phyloP scores from a whole-genome alignment of 2,113 vertebrate species.

The Thymallus thymallus region DNA sequence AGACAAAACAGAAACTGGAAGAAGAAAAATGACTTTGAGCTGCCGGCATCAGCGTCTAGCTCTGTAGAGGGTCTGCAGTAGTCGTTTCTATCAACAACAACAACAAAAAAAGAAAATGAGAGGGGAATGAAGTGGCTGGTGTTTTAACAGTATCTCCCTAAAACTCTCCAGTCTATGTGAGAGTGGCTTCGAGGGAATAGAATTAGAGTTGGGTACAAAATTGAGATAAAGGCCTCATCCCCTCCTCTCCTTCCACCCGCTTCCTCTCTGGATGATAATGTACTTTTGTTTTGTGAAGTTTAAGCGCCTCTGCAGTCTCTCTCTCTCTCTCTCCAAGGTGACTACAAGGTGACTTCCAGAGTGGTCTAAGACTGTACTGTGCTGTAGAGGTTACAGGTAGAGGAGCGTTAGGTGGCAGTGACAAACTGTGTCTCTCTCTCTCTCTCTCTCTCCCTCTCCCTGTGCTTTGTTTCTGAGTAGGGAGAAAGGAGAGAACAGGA shows the following conservation, averaged over 20 bases:
- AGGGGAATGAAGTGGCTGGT: conserved; percentile 42
- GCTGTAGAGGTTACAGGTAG: conserved; percentile 37
- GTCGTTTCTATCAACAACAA: too few relatives aligned
- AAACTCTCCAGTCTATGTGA: conserved; percentile 40
- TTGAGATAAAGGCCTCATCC: conserved; percentile 27
- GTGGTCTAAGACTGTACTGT: conserved; percentile 39
- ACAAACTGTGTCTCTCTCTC: background rate
- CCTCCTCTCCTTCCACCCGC: conserved; percentile 16
- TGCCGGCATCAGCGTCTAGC: background rate
- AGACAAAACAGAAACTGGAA: conserved; percentile 2
- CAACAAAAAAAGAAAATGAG: background rate
- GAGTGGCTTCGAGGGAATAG: conserved; percentile 28
- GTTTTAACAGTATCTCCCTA: conserved; percentile 38
- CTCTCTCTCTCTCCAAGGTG: background rate
- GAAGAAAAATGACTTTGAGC: background rate
- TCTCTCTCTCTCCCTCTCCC: conserved; percentile 7
- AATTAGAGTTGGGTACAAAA: conserved; percentile 34
- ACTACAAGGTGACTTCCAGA: conserved; percentile 56
- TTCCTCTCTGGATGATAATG: conserved; percentile 40
- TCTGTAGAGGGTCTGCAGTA: too few relatives aligned
- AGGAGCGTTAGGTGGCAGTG: background rate
- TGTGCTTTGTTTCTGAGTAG: conserved; percentile 10
- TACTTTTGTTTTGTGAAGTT: conserved; percentile 34
- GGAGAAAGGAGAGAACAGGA: background rate
- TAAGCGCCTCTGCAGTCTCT: conserved; percentile 14